Evolutionary conservation across 2,797 vertebrate genomes (phyloP), one percentile per base, ranked within the genome.

Genomic region (Remorina albescens): DNA sequence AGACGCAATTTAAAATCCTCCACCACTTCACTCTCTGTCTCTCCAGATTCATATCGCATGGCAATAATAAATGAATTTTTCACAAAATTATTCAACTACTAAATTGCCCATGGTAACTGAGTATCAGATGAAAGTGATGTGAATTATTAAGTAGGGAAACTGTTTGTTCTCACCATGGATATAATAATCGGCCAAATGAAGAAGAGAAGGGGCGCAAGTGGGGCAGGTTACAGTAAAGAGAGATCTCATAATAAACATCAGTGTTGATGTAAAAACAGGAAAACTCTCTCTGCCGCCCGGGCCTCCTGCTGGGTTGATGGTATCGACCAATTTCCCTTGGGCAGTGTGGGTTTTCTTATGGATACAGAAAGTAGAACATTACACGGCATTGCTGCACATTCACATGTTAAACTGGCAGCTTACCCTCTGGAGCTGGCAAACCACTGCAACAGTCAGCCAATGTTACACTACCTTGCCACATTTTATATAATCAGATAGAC

Each of bases 41-140:
- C 95, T 94, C 92, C 96, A 95, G 96, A 97, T 97, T 98, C 97
- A 97, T 98, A 98, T 97, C 94, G 95, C 95, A 89, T 94, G 92
- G 95, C 90, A 94, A 96, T 96, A 97, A 99, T 96, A 96, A 97
- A 97, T 96, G 95, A 96, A 97, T 97, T 97, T 97, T 96, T 97
- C 95, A 96, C 95, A 96, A 98, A 98, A 98, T 98, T 98, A 99
- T 98, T 98, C 98, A 98, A 99, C 98, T 98, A 98, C 97, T 99
- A 99, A 99, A 99, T 99, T 99, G 98, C 97, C 97, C 97, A 96
- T 97, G 97, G 98, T 98, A 98, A 97, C 95, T 92, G 97, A 98
- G 97, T 97, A 97, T 97, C 97, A 97, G 96, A 98, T 96, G 97
- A 97, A 97, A 97, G 96, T 97, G 97, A 99, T 97, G 96, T 96